Conservation (phyloP, 2,113 vertebrate genomes). For the Hystrix cristata region DNA sequence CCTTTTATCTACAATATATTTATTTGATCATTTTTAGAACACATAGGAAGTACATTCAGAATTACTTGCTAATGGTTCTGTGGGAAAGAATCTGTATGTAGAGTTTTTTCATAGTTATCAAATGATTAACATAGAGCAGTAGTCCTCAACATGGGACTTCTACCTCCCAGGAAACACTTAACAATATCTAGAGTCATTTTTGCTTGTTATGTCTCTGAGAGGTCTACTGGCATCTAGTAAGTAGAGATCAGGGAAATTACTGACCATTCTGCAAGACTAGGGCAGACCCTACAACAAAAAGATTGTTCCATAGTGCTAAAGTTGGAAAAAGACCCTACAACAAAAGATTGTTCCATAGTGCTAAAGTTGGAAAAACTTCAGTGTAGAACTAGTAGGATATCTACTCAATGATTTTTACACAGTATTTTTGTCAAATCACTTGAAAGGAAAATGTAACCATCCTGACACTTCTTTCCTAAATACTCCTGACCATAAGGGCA, state of each 20-base stretch:
- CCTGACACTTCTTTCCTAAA: background rate
- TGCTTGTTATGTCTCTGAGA: background rate
- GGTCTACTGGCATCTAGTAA: background rate
- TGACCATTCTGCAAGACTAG: background rate
- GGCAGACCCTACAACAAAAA: background rate
- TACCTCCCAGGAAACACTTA: background rate
- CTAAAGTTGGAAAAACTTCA: background rate
- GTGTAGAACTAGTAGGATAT: background rate
- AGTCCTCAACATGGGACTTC: background rate
- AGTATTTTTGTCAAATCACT: background rate
- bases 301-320: background rate
- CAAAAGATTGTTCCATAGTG: background rate
- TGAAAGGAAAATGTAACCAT: slow-evolving; percentile 22
- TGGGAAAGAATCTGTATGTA: background rate
- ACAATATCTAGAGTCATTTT: background rate
- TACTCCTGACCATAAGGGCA: background rate
- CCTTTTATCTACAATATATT: background rate
- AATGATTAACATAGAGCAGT: background rate
- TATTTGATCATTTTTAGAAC: slow-evolving; percentile 25
- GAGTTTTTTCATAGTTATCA: background rate
- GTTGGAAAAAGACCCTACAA: background rate
- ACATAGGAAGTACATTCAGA: background rate
- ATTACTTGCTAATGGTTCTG: background rate
- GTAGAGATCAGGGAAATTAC: background rate
- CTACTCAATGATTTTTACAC: background rate